Percentiles rank a stretch among this genome's conserved stretches.
Conservation (phyloP, 2,797 vertebrate genomes). For the Coregonus ussuriensis region DNA sequence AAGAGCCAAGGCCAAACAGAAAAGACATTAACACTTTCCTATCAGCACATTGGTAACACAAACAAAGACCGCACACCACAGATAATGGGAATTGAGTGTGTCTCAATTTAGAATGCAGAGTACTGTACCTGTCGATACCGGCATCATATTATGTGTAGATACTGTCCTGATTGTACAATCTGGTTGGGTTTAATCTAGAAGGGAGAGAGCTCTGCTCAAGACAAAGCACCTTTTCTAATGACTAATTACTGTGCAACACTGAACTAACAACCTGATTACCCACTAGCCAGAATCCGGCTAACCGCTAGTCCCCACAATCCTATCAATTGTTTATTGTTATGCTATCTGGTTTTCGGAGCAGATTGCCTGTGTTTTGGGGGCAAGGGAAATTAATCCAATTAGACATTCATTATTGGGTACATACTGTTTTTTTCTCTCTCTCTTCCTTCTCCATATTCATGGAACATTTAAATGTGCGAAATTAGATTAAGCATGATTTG, state of each 20-base stretch:
- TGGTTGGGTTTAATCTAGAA: conserved; percentile 26
- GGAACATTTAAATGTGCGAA: conserved; percentile 42
- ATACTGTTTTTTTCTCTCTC: conserved; percentile 5
- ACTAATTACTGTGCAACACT: conserved; percentile 73
- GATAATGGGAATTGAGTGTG: conserved; percentile 47
- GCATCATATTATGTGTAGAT: conserved; percentile 51
- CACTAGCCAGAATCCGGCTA: conserved; percentile 60
- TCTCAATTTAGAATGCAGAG: not conserved
- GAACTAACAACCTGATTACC: conserved; percentile 73
- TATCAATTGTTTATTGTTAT: conserved; percentile 65
- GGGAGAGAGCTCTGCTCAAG: conserved; percentile 55
- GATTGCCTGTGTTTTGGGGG: conserved; percentile 54
- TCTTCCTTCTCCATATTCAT: conserved; percentile 25
- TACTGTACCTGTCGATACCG: conserved; percentile 46
- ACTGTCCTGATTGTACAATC: conserved; percentile 52
- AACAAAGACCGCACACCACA: conserved; percentile 22
- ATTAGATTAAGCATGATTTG: conserved; percentile 43
- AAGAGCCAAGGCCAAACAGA: conserved; percentile 26
- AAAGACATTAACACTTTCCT: conserved; percentile 43
- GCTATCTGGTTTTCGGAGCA: conserved; percentile 59
- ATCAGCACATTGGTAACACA: conserved; percentile 28
- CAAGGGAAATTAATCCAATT: conserved; percentile 74
- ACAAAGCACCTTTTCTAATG: conserved; percentile 77
- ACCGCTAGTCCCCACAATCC: conserved; percentile 63
- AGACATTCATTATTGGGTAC: conserved; percentile 49